Conservation (phyloP, 1,140 invertebrate genomes). For the Tetramorium parvispinum region DNA sequence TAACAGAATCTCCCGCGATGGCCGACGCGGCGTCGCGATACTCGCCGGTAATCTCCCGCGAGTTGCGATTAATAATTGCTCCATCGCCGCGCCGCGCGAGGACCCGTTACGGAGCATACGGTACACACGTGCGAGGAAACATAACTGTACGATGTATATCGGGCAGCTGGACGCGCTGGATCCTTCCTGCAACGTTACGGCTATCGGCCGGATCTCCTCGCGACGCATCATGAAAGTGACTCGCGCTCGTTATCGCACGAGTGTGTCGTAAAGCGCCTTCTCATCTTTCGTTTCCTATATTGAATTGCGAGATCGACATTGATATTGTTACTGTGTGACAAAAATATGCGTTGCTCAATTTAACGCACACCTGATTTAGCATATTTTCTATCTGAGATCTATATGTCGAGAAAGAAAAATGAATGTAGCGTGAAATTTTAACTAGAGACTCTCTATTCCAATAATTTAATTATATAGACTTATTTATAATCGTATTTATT, state of each 20-base stretch:
- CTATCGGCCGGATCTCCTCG: constrained; percentile 15
- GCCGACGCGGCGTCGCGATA: background rate
- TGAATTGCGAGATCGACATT: background rate
- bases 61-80: constrained; percentile 53
- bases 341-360: background rate
- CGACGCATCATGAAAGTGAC: background rate
- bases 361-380: background rate
- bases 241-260: background rate
- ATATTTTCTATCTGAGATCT: background rate
- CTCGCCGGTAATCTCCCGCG: background rate
- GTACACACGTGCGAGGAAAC: constrained; percentile 23
- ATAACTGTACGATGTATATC: constrained; percentile 56
- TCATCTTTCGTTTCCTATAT: constrained; percentile 5
- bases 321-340: background rate
- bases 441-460: background rate
- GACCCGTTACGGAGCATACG: constrained; percentile 54
- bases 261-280: background rate
- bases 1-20: constrained; percentile 31
- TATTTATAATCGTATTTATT: background rate
- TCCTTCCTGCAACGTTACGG: background rate
- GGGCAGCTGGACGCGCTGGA: constrained; percentile 22
- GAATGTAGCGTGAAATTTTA: background rate
- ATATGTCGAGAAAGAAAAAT: background rate
- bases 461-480: too few relatives aligned
- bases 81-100: constrained; percentile 31